Conservation (phyloP, 64 coral and sea anemone species). For the Porites lutea region DNA sequence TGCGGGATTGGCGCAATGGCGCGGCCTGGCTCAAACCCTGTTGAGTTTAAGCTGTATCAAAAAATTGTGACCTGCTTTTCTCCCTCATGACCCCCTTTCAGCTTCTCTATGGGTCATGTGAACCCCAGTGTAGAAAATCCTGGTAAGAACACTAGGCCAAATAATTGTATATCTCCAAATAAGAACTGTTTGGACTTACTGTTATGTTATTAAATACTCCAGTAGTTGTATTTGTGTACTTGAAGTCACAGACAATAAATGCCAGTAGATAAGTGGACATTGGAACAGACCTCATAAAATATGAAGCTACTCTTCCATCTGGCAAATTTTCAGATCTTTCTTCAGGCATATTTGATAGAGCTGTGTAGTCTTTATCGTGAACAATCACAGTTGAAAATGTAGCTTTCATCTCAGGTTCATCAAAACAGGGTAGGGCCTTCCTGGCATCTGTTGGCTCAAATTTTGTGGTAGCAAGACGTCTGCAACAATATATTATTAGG, state of each 20-base stretch:
- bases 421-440: constrained; percentile 92
- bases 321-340: neutral
- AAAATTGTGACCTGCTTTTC: too few species aligned
- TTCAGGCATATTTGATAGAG: constrained; percentile 90
- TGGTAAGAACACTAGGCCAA: too few species aligned
- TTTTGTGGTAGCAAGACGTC: constrained; percentile 83
- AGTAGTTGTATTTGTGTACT: constrained; percentile 44
- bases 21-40: too few species aligned
- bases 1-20: too few species aligned
- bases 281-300: constrained; percentile 78
- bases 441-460: constrained; percentile 88
- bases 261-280: constrained; percentile 92
- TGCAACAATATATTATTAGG: constrained; percentile 14
- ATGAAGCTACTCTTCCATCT: constrained; percentile 62
- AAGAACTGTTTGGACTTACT: constrained; percentile 41
- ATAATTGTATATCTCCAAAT: neutral
- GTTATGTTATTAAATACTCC: constrained; percentile 78
- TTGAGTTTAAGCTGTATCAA: too few species aligned
- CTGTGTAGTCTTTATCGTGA: constrained; percentile 72
- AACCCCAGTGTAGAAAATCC: too few species aligned
- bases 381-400: constrained; percentile 86
- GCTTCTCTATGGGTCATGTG: too few species aligned
- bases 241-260: constrained; percentile 95
- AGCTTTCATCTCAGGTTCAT: constrained; percentile 95
- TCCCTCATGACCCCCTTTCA: too few species aligned